A percentile compares a stretch with the other conserved stretches of the same genome.
These are phyloP conservation scores for Enhydra lutris DNA, from an alignment of 2,113 vertebrate species.

Conservation along the genomic window DNA sequence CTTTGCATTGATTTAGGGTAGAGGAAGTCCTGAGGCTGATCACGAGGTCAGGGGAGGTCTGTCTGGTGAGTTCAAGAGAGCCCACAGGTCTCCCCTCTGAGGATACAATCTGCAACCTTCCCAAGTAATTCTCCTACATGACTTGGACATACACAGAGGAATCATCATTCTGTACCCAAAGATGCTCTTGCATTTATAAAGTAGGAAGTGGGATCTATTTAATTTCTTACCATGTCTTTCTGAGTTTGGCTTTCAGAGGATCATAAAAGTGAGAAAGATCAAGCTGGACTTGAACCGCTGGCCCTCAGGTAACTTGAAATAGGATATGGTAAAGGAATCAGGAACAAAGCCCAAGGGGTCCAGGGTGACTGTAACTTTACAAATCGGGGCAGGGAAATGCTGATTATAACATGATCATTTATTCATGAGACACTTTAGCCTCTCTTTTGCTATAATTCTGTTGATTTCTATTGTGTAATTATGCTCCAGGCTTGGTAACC, in stretches of 20 bases:
- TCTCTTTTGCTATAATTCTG: neutral
- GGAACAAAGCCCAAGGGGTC: no score
- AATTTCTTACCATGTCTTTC: constrained; percentile 5
- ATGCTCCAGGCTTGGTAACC: neutral
- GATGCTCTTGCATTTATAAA: neutral
- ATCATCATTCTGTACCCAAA: neutral
- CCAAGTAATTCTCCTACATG: neutral
- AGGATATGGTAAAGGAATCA: no score
- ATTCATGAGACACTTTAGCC: neutral
- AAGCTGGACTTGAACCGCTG: no score
- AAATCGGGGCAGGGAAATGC: accelerated
- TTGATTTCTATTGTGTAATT: neutral
- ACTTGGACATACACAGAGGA: neutral
- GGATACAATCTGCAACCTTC: neutral
- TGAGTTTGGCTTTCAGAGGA: constrained; percentile 27
- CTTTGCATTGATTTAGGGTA: neutral
- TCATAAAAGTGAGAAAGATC: no score
- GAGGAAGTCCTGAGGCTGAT: neutral
- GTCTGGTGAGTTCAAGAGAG: neutral
- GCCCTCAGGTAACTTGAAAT: no score
- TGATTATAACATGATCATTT: neutral
- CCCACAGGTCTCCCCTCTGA: no score
- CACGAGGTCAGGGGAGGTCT: neutral
- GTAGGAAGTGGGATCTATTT: neutral
- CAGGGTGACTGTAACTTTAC: neutral